Evolutionary conservation across 2,888 invertebrate species (phyloP), one percentile per base, ranked within the genome.

Genomic region (Dendrolimus pini): DNA sequence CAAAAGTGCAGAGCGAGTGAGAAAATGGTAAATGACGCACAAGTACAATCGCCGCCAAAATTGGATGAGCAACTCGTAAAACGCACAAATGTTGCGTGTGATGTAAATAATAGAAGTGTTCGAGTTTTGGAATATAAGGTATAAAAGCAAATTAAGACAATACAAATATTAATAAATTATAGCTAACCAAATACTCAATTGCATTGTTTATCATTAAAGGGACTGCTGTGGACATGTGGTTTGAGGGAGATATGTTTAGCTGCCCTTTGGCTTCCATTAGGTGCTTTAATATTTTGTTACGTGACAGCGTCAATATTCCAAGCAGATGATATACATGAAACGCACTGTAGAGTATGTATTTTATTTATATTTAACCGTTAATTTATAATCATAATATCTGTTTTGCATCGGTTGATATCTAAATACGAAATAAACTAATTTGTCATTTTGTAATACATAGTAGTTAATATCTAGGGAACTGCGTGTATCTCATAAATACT

Each of bases 271-370:
- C 93, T 97, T 88, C 98, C 98, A 65, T 92, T 97, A 77, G 91
- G 95, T 78, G 95, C 97, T 74, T 93, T 98, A 78, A 91, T 97
- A 77, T 93, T 96, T 83, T 98, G 98, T 91, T 96, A 98, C 85
- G 91, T 96, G 80, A 95, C 96, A 68, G 97, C 97, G 64, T 95
- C 96, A 81, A 94, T 97, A 81, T 98, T 97, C 89, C 97, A 97
- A 89, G 94, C 94, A 87, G 96, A 97, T 90, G 97, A 97, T 86
- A 96, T 98, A 77, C 98, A 98, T 79, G 97, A 97, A 92, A 97
- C 97, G 68, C 97, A 97, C 88, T 98, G 98, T 93, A 94, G 95
- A 87, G 98, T 98, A 92, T 94, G 95, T 92, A 52, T 47, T 42
- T 54, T 60, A 56, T 53, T 54, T 53, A 59, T 56, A 54, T 2